Base-by-base conservation (phyloP, 2,113 vertebrate species). In the Corythaixoides concolor region DNA sequence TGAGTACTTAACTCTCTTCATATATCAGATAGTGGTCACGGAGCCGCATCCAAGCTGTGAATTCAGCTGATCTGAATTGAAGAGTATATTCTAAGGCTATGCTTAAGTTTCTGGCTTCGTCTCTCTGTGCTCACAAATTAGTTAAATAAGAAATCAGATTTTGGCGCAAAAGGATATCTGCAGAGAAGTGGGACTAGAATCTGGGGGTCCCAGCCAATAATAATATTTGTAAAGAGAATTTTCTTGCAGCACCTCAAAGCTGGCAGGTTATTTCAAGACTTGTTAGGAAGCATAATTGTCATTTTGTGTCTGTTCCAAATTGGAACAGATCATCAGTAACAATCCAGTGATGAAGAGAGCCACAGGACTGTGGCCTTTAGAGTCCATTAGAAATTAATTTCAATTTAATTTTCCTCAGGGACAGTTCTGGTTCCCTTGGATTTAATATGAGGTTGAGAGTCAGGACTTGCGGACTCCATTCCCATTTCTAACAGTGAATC, bases 261-360 rank as follows among this genome's bases (percentile, higher is more conserved):
- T 87, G 49, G 59, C 50, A 85, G 26, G 64, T 70, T 89, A 89
- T 96, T 96, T 94, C 12, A 5, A 85, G 80, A 85, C 35, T 87
- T 83, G 30, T 90, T 85, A 88, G 58, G 81, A 87, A 85, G 72
- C 50, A 56, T 86, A 93, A 95, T 66, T 84, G 64, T 90, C 49
- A 66, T 95, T 79, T 96, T 96, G 94, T 92, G 81, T 95, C 64
- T n/a, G 24, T 91, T 95, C 92, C 93, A 95, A 56, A 85, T 88
- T 91, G 86, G 84, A 95, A 96, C 13, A 69, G 52, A 87, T 90
- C 39, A 5, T 82, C 88, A 81, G 58, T 35, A 94, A 85, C 55
- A 92, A 89, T 39, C 59, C 43, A 82, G n/a, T 22, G 59, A 83
- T 75, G 62, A 88, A 85, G 35, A 75, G 10, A 95, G 49, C 9